Evolutionary conservation across 1,140 invertebrate species (phyloP).

Genomic region (Bombyx mandarina): DNA sequence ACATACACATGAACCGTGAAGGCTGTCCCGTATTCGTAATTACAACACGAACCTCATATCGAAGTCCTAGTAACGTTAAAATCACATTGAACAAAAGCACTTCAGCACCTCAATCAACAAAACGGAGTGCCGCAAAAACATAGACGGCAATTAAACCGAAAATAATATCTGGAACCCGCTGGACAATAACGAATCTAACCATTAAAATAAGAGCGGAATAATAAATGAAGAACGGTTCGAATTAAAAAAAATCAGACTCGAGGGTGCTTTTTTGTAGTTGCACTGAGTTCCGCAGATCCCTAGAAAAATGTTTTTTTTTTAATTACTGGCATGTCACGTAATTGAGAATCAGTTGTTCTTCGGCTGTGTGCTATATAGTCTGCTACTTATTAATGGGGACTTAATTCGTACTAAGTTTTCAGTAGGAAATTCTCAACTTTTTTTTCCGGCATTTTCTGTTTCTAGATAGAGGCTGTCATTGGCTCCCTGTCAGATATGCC

Average conservation of each 20-base stretch:
- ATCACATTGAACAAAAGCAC: slow-evolving; percentile 19
- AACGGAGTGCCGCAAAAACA: slow-evolving; percentile 17
- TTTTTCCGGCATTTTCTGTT: no score
- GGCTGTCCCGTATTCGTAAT: no score
- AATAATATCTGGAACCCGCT: slow-evolving; percentile 51
- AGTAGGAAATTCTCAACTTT: no score
- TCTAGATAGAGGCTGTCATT: no score
- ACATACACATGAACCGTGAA: no score
- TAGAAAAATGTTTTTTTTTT: not conserved
- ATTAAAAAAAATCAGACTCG: slow-evolving; percentile 41
- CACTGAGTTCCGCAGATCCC: slow-evolving; percentile 1
- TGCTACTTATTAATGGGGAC: no score
- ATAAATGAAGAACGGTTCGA: slow-evolving; percentile 53
- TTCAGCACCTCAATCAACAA: slow-evolving; percentile 25
- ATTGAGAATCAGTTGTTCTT: no score
- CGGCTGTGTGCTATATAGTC: no score
- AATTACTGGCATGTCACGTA: not conserved
- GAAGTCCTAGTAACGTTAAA: no score
- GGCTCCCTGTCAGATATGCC: no score
- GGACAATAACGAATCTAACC: slow-evolving; percentile 62
- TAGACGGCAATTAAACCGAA: slow-evolving; percentile 48
- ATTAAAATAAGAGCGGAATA: slow-evolving; percentile 68
- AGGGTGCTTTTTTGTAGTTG: not conserved
- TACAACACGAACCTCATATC: no score
- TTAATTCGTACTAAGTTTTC: no score